Evolutionary conservation across 2,797 vertebrate genomes (phyloP), one percentile per base, ranked within the genome.

Genomic region (Rhinichthys osculus): DNA sequence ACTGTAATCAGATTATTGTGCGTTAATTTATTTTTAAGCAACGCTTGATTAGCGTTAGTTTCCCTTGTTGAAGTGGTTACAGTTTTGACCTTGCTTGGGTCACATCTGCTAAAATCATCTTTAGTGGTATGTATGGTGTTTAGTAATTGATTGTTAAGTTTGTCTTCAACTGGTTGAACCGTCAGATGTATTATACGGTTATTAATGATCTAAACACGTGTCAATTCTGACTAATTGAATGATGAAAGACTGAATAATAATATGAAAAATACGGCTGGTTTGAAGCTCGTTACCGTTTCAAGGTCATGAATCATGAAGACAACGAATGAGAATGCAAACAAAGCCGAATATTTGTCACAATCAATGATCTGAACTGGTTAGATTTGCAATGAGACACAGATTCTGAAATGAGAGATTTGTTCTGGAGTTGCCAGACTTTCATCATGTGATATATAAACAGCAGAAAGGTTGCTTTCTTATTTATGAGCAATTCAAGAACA

Each of bases 321-420:
- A 92, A 90, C 89, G 85, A 94, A 94, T 92, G 92, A 90, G 89
- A 90, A 91, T 89, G 86, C 92, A 93, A 93, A 94, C 93, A 91
- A 72, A 83, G 42, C 14, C 90, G 90, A 87, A 89, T 82, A 64
- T 82, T 82, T 54, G 1, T 27, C 85, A 35, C 86, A 91, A 93
- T 94, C 88, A 81, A 86, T 93, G 91, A 92, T 89, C 86, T 82
- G 74, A 72, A 92, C 8, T 94, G 94, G 95, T 95, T 94, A 91
- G 86, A 91, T 90, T 72, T 52, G 90, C 91, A 92, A 94, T 92
- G 79, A 82, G 90, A 86, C 30, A 85, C 92, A 91, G 92, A 90
- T 90, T 90, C 40, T 82, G 71, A 47, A 72, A 73, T 70, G 73
- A 87, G 81, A 83, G 89, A 91, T 78, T 21, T 79, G 83, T 81